Base-by-base conservation (phyloP, 2,113 vertebrate species). In the Tringa solitaria region DNA sequence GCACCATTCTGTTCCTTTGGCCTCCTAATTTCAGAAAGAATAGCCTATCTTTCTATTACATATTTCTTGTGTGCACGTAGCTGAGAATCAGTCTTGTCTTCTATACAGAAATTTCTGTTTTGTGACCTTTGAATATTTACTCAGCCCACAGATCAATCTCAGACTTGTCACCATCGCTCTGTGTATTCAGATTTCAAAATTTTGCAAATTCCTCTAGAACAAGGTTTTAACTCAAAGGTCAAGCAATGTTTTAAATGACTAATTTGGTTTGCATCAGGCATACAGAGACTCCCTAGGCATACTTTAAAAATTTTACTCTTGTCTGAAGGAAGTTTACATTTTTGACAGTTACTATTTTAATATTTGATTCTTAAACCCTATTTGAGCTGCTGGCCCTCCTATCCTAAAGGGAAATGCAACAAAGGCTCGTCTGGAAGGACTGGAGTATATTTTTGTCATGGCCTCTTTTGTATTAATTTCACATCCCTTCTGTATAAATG, bases 51-150 rank as follows among this genome's bases (percentile, higher is more conserved):
- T 76, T 84, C 37, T 90, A 15, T 37, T 53, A 18, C 0, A 5
- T n/a, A 14, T 4, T 82, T 50, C 8, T 12, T 46, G 21, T 4
- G 6, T 76, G 8, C 14, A 12, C 15, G 8, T 21, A 84, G 70
- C 70, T 75, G 67, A 88, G 28, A 93, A 95, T 65, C 68, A 56
- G 16, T 80, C 23, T 53, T 87, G 48, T 84, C 74, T 84, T 43
- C 12, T 95, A 94, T 87, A 95, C 24, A 93, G 45, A 91, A 53
- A 86, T 91, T 87, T 72, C 72, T 96, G 39, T 70, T 76, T 82
- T 73, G 73, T 86, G 84, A 87, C 89, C 64, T 92, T 53, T 95
- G 94, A 96, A 96, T 79, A 93, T 98, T 97, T 98, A 96, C 96
- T 94, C 63, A 92, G 51, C 24, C 16, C 73, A 75, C 64, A 87